These are phyloP conservation scores for Dicranocentrus wangi DNA, from an alignment of 2,888 invertebrate genomes.

Conservation along the genomic window DNA sequence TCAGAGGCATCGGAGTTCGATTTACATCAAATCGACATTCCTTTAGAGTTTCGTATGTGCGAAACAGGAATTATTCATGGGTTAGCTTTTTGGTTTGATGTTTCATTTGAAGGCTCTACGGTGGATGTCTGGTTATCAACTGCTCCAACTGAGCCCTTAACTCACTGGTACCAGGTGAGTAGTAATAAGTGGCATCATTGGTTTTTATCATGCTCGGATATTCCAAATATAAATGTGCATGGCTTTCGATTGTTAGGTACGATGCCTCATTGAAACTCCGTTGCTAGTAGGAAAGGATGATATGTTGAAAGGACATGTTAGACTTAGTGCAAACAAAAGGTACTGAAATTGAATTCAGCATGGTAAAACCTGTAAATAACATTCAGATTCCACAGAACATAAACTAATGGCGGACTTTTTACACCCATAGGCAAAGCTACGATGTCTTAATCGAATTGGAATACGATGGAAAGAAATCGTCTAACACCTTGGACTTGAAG, in stretches of 20 bases:
- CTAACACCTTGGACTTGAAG: constrained; percentile 95
- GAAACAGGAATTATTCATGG: constrained; percentile 94
- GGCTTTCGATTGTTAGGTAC: constrained; percentile 78
- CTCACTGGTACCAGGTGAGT: constrained; percentile 98
- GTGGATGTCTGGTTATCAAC: constrained; percentile 98
- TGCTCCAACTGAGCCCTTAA: constrained; percentile 96
- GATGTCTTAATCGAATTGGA: constrained; percentile 97
- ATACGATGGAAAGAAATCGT: constrained; percentile 88
- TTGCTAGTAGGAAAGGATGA: constrained; percentile 96
- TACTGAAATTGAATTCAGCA: no score
- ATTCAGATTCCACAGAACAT: neutral
- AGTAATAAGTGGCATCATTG: no score
- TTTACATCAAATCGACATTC: constrained; percentile 95
- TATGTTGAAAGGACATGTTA: constrained; percentile 88
- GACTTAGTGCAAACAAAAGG: constrained; percentile 93
- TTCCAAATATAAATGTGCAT: no score
- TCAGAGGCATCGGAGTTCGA: constrained; percentile 92
- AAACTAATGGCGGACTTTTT: neutral
- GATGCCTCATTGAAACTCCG: constrained; percentile 94
- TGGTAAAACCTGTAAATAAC: no score
- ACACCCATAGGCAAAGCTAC: constrained; percentile 98
- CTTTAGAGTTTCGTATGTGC: constrained; percentile 91
- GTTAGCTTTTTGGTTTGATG: constrained; percentile 99
- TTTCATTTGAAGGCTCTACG: constrained; percentile 92
- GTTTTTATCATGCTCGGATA: no score